Evolutionary conservation across 1,140 invertebrate genomes (phyloP).

Genomic region (Drosophila repletoides): DNA sequence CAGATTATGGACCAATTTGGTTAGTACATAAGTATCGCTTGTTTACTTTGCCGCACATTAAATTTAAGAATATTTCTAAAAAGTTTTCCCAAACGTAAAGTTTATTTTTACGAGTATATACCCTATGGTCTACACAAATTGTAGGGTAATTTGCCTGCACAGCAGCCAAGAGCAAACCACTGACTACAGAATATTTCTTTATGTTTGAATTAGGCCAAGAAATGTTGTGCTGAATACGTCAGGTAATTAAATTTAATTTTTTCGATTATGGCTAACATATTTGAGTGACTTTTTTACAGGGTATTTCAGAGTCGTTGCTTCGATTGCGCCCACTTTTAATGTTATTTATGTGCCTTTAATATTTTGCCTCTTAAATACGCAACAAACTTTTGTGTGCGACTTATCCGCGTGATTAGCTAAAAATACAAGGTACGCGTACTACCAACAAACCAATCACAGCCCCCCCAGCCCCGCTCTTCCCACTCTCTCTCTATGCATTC

Average conservation of each 20-base stretch:
- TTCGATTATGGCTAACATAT: no score
- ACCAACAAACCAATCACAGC: conserved; percentile 11
- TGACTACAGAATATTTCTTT: background rate
- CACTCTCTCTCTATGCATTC: background rate
- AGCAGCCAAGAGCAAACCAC: background rate
- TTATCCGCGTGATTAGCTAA: conserved; percentile 71
- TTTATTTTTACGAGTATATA: conserved; percentile 39
- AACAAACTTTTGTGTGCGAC: conserved; percentile 33
- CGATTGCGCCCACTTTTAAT: background rate
- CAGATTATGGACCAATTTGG: conserved; percentile 41
- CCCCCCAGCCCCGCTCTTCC: background rate
- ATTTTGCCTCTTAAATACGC: conserved; percentile 26
- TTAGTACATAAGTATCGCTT: conserved; percentile 43
- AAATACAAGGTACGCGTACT: conserved; percentile 45
- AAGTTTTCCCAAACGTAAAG: conserved; percentile 26
- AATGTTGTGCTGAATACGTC: no score
- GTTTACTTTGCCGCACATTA: conserved; percentile 57
- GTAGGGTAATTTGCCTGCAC: background rate
- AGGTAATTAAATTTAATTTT: no score
- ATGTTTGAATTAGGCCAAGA: no score
- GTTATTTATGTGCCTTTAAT: conserved; percentile 42
- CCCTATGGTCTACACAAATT: conserved; percentile 6
- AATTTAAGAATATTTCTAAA: conserved; percentile 45
- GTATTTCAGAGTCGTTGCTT: background rate
- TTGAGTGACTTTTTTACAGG: conserved; percentile 5